Evolutionary conservation across 2,888 invertebrate species (phyloP).

Genomic region (Linnaemya vulpina): DNA sequence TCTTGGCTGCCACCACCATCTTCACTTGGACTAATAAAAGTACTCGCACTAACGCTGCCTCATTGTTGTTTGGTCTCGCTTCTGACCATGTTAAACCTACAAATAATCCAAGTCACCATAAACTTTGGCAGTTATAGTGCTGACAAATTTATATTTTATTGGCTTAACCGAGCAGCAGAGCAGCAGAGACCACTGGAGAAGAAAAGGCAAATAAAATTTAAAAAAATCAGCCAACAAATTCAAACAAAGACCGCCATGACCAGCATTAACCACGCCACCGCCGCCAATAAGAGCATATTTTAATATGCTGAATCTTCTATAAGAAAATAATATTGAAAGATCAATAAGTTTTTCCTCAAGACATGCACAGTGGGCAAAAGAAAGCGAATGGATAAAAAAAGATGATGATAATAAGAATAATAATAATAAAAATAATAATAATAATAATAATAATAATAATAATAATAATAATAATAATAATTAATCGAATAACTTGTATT

Average conservation of each 20-base stretch:
- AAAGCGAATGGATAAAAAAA: too few relatives aligned
- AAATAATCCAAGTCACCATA: conserved; percentile 64
- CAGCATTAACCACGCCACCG: conserved; percentile 41
- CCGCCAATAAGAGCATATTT: conserved; percentile 8
- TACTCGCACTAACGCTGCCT: background rate
- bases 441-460: too few relatives aligned
- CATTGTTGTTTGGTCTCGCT: conserved; percentile 25
- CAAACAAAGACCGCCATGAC: conserved; percentile 66
- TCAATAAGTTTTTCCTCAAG: conserved; percentile 48
- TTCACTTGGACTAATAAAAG: background rate
- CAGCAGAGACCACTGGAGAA: conserved; percentile 3
- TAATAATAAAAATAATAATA: too few relatives aligned
- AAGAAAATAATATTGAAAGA: conserved; percentile 42
- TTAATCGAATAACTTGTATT: too few relatives aligned
- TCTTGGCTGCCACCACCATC: background rate
- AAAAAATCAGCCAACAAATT: conserved; percentile 59
- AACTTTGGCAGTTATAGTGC: conserved; percentile 69
- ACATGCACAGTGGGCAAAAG: conserved; percentile 32
- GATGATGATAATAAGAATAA: too few relatives aligned
- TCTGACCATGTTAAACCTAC: conserved; percentile 58
- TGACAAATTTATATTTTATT: conserved; percentile 73
- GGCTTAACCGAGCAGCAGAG: conserved; percentile 59
- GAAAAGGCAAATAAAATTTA: background rate
- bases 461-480: too few relatives aligned
- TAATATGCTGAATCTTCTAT: conserved; percentile 39